A percentile compares a stretch with the other conserved stretches of the same genome.
phyloP scores from a whole-genome alignment of 2,113 vertebrate genomes.

The Pseudolaguvia tuberculata region DNA sequence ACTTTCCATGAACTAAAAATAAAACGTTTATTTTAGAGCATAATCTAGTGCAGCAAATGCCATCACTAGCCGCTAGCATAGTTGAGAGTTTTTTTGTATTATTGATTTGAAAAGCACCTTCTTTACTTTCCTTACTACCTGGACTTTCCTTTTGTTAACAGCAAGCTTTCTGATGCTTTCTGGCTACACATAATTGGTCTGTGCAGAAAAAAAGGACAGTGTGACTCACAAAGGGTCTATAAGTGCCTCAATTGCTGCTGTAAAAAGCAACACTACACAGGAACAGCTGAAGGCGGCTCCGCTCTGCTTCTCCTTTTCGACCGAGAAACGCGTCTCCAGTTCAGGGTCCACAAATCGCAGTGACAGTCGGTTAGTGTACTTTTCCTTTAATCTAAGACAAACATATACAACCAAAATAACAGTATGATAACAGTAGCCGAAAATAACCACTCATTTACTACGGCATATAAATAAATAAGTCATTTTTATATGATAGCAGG shows the following conservation, averaged over 20 bases:
- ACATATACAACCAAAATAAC: conserved; percentile 6
- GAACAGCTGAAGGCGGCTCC: conserved; percentile 93
- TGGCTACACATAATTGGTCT: not conserved
- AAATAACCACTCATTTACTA: not conserved
- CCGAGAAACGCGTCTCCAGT: conserved; percentile 86
- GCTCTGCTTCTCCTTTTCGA: conserved; percentile 96
- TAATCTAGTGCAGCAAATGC: not conserved
- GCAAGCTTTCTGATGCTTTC: not conserved
- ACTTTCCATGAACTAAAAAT: not conserved
- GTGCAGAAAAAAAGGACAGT: conserved; percentile 10
- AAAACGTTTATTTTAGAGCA: not conserved
- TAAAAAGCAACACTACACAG: conserved; percentile 86
- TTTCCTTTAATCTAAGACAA: conserved; percentile 80
- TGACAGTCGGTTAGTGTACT: conserved; percentile 83
- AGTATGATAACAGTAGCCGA: not conserved
- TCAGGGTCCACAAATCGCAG: conserved; percentile 88
- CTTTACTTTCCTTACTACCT: not conserved
- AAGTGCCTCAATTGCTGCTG: conserved; percentile 76
- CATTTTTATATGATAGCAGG: too few relatives aligned
- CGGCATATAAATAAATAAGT: too few relatives aligned
- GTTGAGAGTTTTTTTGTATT: not conserved
- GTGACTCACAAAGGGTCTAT: conserved; percentile 81
- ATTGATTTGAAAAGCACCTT: not conserved
- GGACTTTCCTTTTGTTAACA: conserved; percentile 11
- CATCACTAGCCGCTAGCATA: not conserved